Conservation (phyloP, 2,797 vertebrate genomes). For the Ctenopoma kingsleyae region DNA sequence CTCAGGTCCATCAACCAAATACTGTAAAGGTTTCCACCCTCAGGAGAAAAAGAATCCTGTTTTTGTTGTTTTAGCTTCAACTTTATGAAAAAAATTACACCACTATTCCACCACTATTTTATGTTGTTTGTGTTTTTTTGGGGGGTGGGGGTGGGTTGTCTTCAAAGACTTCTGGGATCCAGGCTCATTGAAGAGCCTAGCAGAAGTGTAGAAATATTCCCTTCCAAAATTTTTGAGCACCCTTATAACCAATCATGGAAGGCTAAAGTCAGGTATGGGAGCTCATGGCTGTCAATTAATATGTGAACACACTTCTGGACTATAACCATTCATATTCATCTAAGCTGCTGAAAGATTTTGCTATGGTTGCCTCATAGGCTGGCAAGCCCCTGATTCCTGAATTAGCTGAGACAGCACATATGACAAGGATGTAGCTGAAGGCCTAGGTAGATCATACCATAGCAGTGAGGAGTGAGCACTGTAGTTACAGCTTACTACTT, state of each 20-base stretch:
- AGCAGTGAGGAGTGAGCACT: background rate
- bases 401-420: background rate
- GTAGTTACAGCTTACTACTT: slow-evolving; percentile 15
- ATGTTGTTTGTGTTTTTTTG: background rate
- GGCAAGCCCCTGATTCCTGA: background rate
- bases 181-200: background rate
- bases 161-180: background rate
- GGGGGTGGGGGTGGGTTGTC: background rate
- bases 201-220: background rate
- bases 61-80: background rate
- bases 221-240: background rate
- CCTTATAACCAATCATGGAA: background rate
- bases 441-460: background rate
- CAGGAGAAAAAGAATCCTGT: background rate
- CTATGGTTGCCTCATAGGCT: background rate
- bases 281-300: background rate
- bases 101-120: background rate
- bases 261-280: background rate
- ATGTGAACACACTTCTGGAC: background rate
- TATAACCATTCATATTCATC: too few relatives aligned
- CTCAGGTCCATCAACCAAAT: background rate
- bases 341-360: too few relatives aligned
- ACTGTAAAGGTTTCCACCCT: background rate
- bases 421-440: background rate
- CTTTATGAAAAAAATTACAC: background rate